Evolutionary conservation across 2,888 invertebrate species (phyloP).

Genomic region (Nemotelus nigrinus): DNA sequence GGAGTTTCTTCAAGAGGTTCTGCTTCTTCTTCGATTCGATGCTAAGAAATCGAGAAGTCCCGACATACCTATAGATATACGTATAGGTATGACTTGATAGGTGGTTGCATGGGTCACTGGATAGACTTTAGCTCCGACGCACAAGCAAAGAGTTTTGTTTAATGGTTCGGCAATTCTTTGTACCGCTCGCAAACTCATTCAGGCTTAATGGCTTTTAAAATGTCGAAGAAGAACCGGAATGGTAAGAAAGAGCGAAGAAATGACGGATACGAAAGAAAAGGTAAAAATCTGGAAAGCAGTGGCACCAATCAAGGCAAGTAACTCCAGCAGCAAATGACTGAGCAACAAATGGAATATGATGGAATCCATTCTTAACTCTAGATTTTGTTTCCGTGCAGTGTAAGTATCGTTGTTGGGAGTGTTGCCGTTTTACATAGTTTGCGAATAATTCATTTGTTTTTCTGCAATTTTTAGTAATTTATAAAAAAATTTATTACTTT

Average conservation of each 20-base stretch:
- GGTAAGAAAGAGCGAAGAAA: neutral
- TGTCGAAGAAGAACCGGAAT: neutral
- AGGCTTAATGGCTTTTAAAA: neutral
- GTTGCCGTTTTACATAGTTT: constrained; percentile 4
- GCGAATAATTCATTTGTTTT: no score
- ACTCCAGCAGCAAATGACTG: constrained; percentile 43
- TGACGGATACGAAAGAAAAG: constrained; percentile 11
- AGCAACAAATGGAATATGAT: constrained; percentile 41
- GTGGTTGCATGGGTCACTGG: neutral
- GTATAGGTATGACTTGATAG: neutral
- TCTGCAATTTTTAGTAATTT: no score
- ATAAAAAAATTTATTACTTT: no score
- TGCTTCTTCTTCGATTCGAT: no score
- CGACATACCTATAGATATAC: neutral
- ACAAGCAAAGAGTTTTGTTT: no score
- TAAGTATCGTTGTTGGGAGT: neutral
- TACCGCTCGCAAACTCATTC: constrained; percentile 1
- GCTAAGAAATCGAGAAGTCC: neutral
- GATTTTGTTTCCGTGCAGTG: no score
- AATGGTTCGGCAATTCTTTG: neutral
- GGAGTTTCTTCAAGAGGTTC: no score
- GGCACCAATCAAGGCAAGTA: constrained; percentile 43
- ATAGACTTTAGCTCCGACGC: neutral
- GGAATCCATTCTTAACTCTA: no score
- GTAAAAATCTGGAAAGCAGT: constrained; percentile 42